Base-by-base conservation (phyloP, 2,113 vertebrate species). In the Tylochromis polylepis region DNA sequence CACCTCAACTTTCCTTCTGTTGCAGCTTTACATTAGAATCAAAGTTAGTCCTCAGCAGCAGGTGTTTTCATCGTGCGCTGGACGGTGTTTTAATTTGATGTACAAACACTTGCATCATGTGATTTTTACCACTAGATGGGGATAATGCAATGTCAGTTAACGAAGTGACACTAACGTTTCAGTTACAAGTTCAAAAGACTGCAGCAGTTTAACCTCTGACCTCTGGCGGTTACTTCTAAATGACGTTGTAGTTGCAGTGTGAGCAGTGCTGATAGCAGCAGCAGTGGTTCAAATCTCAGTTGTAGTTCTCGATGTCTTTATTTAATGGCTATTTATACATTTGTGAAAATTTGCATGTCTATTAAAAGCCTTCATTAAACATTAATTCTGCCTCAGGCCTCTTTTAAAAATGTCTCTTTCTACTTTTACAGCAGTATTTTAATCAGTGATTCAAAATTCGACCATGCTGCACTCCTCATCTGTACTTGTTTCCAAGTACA, bases 51-150 rank as follows among this genome's bases (percentile, higher is more conserved):
- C 7, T 31, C 29, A 14, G 2, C 41, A 9, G 72, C 72, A 53
- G 70, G 46, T 31, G 16, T 31, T 31, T 31, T n/a, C 4, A 22
- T 51, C 29, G 12, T 56, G 31, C 0, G 14, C 31, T 55, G 53
- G 14, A 24, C 27, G 55, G 14, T 8, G 78, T 41, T 41, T 11
- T 16, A 29, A 41, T 24, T 58, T 58, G 34, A 20, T 8, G 2
- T 14, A 18, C 41, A 53, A 51, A 22, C 22, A 55, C 58, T 34
- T 88, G 88, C 58, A 87, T 18, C 11, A 2, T 24, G 11, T 15
- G 0, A 1, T 79, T 79, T 81, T 9, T 16, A 34, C 90, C 93
- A 88, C 91, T 86, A 94, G 93, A 91, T 92, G 90, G 86, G 2
- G 65, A 4, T 75, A 80, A 90, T 79, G n/a, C 4, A 58, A 82